Evolutionary conservation across 2,113 vertebrate genomes (phyloP).

Genomic region (Chloebia gouldiae): DNA sequence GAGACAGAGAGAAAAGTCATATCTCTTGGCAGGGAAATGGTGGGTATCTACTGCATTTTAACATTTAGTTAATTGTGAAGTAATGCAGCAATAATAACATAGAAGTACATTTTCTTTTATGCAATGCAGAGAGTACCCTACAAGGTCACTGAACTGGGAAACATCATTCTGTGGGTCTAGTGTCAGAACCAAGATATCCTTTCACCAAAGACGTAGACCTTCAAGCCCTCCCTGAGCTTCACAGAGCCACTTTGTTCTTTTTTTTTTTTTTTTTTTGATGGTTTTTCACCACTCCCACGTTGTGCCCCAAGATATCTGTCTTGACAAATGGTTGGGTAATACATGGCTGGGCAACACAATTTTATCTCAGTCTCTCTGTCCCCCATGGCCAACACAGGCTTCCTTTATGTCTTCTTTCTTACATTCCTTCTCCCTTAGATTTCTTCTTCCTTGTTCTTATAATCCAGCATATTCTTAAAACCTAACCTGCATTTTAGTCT

Average conservation of each 20-base stretch:
- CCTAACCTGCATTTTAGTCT: neutral
- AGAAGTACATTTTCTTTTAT: neutral
- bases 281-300: neutral
- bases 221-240: neutral
- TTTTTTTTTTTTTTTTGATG: neutral
- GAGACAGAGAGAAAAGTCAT: neutral
- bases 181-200: neutral
- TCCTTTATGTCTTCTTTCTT: neutral
- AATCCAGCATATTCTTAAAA: neutral
- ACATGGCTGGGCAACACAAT: neutral
- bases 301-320: neutral
- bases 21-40: neutral
- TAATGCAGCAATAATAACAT: slow-evolving; percentile 1
- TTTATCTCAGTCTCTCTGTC: neutral
- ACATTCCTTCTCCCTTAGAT: neutral
- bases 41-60: neutral
- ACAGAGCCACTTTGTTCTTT: neutral
- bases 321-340: neutral
- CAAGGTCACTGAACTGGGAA: slow-evolving; percentile 1
- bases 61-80: neutral
- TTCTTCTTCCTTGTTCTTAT: neutral
- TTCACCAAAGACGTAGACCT: neutral
- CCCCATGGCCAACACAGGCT: neutral
- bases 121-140: neutral
- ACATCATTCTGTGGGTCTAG: neutral